Base-by-base conservation (phyloP, 2,797 vertebrate species). In the Oceanodroma leucorhoa region DNA sequence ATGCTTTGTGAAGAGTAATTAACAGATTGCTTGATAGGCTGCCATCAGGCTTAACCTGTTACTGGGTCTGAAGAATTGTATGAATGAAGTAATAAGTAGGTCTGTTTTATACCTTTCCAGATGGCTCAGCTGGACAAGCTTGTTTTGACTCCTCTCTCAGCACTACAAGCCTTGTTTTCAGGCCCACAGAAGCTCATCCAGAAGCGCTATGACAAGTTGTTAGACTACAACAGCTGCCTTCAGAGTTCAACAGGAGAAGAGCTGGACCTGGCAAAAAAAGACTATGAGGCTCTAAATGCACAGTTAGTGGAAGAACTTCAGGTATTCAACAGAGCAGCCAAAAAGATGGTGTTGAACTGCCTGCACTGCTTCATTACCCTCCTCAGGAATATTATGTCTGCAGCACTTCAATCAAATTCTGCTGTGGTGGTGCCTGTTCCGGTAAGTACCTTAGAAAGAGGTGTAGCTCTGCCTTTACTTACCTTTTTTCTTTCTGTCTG, bases 181-280 rank as follows among this genome's bases (percentile, higher is more conserved):
- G 98, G 98, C 40, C 99, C 99, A 6, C 99, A 99, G 97, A 99
- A 99, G 96, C 99, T 99, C 90, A 99, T 99, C 94, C 99, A 99
- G 97, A 99, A 99, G 92, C 99, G 99, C 66, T 99, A 99, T 6
- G 99, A 99, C 97, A 99, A 99, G 96, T 94, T 99, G 71, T 97
- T 99, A 87, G 99, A 99, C 97, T 99, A 98, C 94, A 99, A 99
- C 97, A 98, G 99, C 97, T 98, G 90, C 86, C 96, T 98, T 80
- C 99, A 98, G 95, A 98, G 97, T 90, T 98, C 98, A 1, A 98
- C 98, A 8, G 96, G 97, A 26, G 98, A 98, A 10, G 99, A 99
- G 54, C 97, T 98, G 16, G 98, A 98, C 66, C 97, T 98, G 58
- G 98, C 99, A 84, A 98, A 97, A 92, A 98, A 98, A 77, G 99